Conservation (phyloP, 1,140 invertebrate genomes). For the Heliconius hermathena region DNA sequence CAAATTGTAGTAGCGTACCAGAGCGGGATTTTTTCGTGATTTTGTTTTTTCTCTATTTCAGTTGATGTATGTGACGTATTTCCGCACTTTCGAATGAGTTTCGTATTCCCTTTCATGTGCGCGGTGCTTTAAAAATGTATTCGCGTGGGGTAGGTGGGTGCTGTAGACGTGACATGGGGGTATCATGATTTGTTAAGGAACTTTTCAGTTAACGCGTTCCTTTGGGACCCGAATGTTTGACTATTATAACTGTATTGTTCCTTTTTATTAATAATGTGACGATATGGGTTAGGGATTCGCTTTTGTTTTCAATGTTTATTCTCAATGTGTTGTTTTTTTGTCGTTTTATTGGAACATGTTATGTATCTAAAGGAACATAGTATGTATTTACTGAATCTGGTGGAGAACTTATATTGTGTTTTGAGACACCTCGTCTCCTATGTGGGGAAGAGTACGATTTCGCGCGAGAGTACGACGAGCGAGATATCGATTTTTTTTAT, state of each 20-base stretch:
- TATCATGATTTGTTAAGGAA: constrained; percentile 57
- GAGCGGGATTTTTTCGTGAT: constrained; percentile 64
- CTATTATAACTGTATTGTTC: constrained; percentile 30
- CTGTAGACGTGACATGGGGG: constrained; percentile 43
- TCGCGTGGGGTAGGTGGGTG: constrained; percentile 44
- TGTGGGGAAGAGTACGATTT: no score
- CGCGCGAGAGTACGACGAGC: no score
- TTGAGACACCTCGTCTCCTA: no score
- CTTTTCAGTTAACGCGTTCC: constrained; percentile 46
- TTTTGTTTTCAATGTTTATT: background rate
- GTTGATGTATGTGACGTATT: constrained; percentile 74
- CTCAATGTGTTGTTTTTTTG: background rate
- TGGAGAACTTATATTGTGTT: no score
- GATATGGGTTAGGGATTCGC: background rate
- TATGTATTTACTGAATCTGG: no score
- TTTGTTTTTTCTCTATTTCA: constrained; percentile 71
- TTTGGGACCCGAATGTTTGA: constrained; percentile 24
- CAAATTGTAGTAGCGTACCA: constrained; percentile 64
- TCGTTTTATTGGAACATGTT: background rate
- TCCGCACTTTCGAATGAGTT: constrained; percentile 73
- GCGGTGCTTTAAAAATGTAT: constrained; percentile 74
- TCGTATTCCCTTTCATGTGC: constrained; percentile 72
- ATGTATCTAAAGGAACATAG: no score
- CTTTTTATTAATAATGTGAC: constrained; percentile 11
- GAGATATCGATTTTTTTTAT: no score